Evolutionary conservation across 1,140 invertebrate genomes (phyloP).

Genomic region (Cepaea nemoralis): DNA sequence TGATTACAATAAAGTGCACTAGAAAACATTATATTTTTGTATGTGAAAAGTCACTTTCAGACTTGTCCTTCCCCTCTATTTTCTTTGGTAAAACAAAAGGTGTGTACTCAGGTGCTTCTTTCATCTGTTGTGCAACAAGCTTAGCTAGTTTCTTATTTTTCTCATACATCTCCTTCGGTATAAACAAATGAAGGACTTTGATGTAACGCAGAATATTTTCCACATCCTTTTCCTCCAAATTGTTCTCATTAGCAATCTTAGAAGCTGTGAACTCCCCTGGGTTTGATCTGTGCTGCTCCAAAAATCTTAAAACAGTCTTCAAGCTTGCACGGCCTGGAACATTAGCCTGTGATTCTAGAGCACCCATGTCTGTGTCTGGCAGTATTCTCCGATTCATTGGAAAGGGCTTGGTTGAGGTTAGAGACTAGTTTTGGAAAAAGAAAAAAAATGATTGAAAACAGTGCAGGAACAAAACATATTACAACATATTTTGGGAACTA

Average conservation of each 20-base stretch:
- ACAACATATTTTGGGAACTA: neutral
- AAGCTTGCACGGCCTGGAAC: conserved; percentile 19
- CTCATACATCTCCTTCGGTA: conserved; percentile 36
- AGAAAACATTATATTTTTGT: neutral
- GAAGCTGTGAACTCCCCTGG: neutral
- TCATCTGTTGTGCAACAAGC: neutral
- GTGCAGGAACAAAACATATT: neutral
- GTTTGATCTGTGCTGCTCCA: conserved; percentile 8
- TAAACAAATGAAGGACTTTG: conserved; percentile 16
- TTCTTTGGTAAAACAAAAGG: neutral
- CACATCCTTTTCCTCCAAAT: conserved; percentile 5
- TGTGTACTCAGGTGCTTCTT: neutral
- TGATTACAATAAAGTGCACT: no score
- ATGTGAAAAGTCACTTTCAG: neutral
- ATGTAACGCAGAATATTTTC: conserved; percentile 24
- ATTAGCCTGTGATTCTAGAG: neutral
- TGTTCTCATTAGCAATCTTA: conserved; percentile 20
- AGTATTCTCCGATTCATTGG: neutral
- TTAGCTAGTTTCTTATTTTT: neutral
- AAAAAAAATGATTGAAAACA: neutral
- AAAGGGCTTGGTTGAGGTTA: neutral
- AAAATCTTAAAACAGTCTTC: conserved; percentile 20
- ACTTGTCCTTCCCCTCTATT: neutral
- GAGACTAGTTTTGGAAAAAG: neutral
- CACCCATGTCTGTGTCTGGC: conserved; percentile 29